A percentile compares a stretch with the other conserved stretches of the same genome.
These are phyloP conservation scores for Sarcophaga carnaria DNA, from an alignment of 2,888 invertebrate species.

Conservation along the genomic window DNA sequence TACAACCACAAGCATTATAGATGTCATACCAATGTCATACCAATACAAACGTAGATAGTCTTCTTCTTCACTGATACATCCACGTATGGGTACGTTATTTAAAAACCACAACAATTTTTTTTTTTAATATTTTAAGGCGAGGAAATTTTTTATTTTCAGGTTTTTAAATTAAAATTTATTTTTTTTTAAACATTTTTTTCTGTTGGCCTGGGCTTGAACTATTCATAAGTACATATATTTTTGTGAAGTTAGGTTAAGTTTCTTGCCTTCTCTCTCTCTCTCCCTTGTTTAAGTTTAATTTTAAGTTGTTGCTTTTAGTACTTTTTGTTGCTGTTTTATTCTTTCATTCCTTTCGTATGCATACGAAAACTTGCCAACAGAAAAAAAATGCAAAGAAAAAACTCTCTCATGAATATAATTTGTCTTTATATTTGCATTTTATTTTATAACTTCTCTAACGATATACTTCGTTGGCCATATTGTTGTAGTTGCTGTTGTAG, in stretches of 20 bases:
- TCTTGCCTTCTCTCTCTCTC: no score
- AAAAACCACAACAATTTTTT: no score
- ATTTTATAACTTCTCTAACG: constrained; percentile 51
- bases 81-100: no score
- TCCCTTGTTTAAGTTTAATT: neutral
- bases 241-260: constrained; percentile 6
- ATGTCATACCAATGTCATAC: no score
- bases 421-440: constrained; percentile 67
- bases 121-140: no score
- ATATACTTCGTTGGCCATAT: neutral
- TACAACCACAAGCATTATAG: no score
- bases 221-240: constrained; percentile 27
- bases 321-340: neutral
- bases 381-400: constrained; percentile 17
- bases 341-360: no score
- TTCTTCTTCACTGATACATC: no score
- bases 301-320: constrained; percentile 10
- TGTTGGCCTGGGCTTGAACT: neutral
- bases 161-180: constrained; percentile 50
- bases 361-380: no score
- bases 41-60: no score
- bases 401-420: constrained; percentile 65
- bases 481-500: constrained; percentile 26
- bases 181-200: neutral
- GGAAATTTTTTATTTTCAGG: no score